Evolutionary conservation across 2,888 invertebrate species (phyloP).

Genomic region (Ichneumoninae sp.): DNA sequence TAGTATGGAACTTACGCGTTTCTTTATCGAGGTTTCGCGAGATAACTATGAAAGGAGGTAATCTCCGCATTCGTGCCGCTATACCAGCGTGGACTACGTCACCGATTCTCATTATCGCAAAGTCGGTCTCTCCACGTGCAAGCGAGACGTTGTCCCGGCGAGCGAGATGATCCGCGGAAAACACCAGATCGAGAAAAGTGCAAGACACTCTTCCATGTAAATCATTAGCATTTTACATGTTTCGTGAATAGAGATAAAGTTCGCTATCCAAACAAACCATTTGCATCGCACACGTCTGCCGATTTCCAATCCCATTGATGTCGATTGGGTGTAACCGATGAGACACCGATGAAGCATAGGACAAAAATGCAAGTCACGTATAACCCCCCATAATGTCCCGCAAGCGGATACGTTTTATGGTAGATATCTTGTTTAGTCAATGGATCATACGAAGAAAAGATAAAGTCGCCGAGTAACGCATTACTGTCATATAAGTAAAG

Average conservation of each 20-base stretch:
- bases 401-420: neutral
- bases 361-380: neutral
- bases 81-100: conserved; percentile 27
- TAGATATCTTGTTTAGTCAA: neutral
- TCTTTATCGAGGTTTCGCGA: conserved; percentile 1
- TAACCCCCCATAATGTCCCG: neutral
- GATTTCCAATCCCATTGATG: neutral
- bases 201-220: neutral
- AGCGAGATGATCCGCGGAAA: conserved; percentile 43
- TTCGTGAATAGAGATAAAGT: neutral
- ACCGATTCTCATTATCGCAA: conserved; percentile 42
- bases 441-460: neutral
- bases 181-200: neutral
- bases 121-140: neutral
- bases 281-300: neutral
- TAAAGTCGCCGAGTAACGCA: neutral
- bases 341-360: neutral
- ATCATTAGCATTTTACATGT: neutral
- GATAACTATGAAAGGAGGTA: neutral
- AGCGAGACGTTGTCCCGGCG: neutral
- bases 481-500: neutral
- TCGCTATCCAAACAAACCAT: neutral
- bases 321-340: conserved; percentile 3
- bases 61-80: neutral
- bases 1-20: neutral